Evolutionary conservation across 2,797 vertebrate genomes (phyloP).

Genomic region (Nasua narica): DNA sequence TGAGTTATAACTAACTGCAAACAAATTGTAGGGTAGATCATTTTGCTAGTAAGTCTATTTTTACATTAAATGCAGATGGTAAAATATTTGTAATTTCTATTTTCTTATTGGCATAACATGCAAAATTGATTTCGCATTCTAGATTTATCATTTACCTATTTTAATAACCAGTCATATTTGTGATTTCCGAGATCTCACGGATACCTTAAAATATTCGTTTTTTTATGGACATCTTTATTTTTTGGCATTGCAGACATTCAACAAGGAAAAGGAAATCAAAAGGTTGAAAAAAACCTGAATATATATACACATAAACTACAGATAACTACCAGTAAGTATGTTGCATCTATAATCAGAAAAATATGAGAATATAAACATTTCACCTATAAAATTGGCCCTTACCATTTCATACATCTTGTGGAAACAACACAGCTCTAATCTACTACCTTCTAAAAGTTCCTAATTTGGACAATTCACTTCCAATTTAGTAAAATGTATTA

Average conservation of each 20-base stretch:
- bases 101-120: not conserved
- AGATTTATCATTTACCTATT: not conserved
- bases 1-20: not conserved
- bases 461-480: not conserved
- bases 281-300: not conserved
- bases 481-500: not conserved
- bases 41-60: not conserved
- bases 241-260: not conserved
- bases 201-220: not conserved
- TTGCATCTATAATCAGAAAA: not conserved
- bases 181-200: not conserved
- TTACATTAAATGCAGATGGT: not conserved
- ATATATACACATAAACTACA: not conserved
- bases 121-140: not conserved
- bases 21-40: not conserved
- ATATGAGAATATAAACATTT: not conserved
- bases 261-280: not conserved
- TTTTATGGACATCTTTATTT: not conserved
- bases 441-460: not conserved
- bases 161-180: not conserved
- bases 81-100: not conserved
- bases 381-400: not conserved
- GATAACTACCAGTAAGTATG: not conserved
- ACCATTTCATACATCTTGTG: not conserved
- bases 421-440: not conserved